Evolutionary conservation across 2,113 vertebrate species (phyloP).

Genomic region (Climacteris rufus): DNA sequence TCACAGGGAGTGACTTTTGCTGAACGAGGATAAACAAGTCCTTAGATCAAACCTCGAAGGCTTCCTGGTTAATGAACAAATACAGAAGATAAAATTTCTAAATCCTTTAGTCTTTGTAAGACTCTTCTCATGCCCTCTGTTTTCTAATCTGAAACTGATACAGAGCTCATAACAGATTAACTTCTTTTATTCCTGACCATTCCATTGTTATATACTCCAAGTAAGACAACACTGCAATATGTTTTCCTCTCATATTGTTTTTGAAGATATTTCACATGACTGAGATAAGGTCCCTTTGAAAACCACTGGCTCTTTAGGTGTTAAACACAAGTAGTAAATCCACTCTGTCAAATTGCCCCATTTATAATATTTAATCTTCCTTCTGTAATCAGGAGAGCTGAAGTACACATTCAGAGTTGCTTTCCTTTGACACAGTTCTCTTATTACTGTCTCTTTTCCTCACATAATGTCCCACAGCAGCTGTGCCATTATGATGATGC

Average conservation of each 20-base stretch:
- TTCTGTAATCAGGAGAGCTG: slow-evolving; percentile 59
- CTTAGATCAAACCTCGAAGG: background rate
- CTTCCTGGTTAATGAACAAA: background rate
- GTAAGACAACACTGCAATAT: background rate
- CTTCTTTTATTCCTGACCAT: background rate
- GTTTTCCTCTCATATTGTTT: background rate
- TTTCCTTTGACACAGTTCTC: slow-evolving; percentile 65
- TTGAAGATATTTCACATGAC: slow-evolving; percentile 5
- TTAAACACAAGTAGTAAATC: slow-evolving; percentile 59
- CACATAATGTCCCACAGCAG: slow-evolving; percentile 70
- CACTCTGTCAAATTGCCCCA: slow-evolving; percentile 62
- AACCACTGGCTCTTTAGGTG: slow-evolving; percentile 34
- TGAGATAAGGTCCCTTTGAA: slow-evolving; percentile 11
- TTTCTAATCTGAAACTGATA: background rate
- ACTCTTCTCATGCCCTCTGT: background rate
- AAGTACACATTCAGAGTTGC: slow-evolving; percentile 65
- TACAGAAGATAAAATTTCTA: background rate
- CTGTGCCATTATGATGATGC: slow-evolving; percentile 74
- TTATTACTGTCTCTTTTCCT: slow-evolving; percentile 75
- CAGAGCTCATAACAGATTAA: background rate
- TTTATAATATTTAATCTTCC: slow-evolving; percentile 72
- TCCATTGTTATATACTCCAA: background rate
- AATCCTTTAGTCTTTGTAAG: background rate
- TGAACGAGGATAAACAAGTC: background rate
- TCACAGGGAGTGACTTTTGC: rapidly evolving